A percentile compares a stretch with the other conserved stretches of the same genome.
These are phyloP conservation scores for Lepidurus couesii DNA, from an alignment of 1,140 invertebrate species.

Conservation along the genomic window DNA sequence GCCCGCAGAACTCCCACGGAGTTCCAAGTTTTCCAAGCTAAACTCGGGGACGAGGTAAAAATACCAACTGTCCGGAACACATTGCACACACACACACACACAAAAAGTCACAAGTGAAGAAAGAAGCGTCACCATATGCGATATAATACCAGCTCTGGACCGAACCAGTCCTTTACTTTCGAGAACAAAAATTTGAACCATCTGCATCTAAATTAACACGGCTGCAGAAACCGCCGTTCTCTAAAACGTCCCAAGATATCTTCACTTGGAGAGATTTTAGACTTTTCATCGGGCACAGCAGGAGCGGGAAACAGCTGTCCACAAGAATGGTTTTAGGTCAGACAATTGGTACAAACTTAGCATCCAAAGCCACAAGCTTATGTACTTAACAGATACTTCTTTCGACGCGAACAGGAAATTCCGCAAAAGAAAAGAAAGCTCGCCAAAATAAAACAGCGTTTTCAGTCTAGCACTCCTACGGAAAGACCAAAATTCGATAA, in stretches of 20 bases:
- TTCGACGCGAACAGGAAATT: neutral
- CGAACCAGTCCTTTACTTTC: neutral
- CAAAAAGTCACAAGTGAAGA: neutral
- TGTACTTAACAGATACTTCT: neutral
- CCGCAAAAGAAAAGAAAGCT: neutral
- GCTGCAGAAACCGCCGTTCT: neutral
- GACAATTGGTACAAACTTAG: slow-evolving; percentile 8
- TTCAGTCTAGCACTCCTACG: too few relatives aligned
- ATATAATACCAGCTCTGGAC: neutral
- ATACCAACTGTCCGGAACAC: neutral
- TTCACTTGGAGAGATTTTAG: neutral
- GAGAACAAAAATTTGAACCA: slow-evolving; percentile 2
- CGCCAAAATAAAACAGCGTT: too few relatives aligned
- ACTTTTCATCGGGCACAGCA: neutral
- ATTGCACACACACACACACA: neutral
- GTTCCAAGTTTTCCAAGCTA: neutral
- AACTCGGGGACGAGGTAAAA: neutral
- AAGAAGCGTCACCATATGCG: slow-evolving; percentile 13
- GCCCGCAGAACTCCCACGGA: neutral
- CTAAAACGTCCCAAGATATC: neutral
- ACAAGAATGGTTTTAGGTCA: neutral
- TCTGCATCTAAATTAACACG: neutral
- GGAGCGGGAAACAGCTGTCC: slow-evolving; percentile 7
- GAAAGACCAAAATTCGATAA: too few relatives aligned
- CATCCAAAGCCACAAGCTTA: neutral